These are phyloP conservation scores for Chondrilla cf. caribensis DNA, from an alignment of 37 sponge, comb jelly and placozoan genomes.

Conservation along the genomic window DNA sequence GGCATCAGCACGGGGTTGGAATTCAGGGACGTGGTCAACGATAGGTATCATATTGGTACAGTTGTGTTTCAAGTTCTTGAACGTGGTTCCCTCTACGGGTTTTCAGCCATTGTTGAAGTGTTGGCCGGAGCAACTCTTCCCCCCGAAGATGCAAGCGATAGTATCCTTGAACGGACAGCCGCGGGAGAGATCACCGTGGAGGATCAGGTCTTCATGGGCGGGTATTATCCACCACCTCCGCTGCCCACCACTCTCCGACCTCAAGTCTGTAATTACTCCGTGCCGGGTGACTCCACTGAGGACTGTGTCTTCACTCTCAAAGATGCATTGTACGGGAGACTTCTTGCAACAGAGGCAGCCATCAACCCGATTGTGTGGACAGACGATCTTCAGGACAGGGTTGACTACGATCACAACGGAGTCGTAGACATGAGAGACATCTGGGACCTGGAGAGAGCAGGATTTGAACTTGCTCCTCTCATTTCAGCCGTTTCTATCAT, in stretches of 20 bases:
- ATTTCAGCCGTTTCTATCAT: slow-evolving; percentile 31
- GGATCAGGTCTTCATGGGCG: neutral
- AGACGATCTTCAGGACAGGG: neutral
- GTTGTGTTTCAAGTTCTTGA: neutral
- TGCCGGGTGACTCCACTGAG: slow-evolving; percentile 51
- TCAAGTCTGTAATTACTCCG: neutral
- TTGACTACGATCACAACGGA: slow-evolving; percentile 73
- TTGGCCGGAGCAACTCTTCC: neutral
- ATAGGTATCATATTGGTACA: slow-evolving; percentile 33
- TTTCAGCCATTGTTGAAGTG: neutral
- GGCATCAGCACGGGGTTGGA: neutral
- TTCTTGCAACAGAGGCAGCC: neutral
- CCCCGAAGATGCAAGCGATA: too few species aligned
- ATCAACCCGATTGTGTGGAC: neutral
- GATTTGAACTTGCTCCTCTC: slow-evolving; percentile 41
- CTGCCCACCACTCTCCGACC: neutral
- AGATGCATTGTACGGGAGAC: slow-evolving; percentile 42
- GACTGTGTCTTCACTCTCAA: slow-evolving; percentile 61
- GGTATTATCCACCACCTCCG: neutral
- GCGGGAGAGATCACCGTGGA: neutral
- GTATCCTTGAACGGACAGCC: neutral
- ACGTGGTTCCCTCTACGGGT: neutral
- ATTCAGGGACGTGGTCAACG: neutral
- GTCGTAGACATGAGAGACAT: slow-evolving; percentile 42
- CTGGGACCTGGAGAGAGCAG: slow-evolving; percentile 24